Conservation (phyloP, 2,113 vertebrate species). For the Chunga burmeisteri region DNA sequence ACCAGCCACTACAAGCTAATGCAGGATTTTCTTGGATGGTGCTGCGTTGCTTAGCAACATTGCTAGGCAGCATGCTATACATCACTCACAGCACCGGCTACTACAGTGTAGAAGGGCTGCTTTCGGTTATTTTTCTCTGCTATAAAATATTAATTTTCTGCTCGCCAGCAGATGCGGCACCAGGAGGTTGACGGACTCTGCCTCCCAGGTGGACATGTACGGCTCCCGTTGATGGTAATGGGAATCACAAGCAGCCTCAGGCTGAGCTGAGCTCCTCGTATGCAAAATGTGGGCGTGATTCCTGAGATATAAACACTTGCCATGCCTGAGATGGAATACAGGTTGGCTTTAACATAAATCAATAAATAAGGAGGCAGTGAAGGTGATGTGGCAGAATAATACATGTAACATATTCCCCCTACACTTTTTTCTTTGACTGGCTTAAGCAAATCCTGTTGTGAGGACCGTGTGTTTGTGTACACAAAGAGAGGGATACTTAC, state of each 20-base stretch:
- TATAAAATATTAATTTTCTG: constrained; percentile 20
- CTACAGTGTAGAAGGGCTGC: background rate
- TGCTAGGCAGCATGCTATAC: constrained; percentile 64
- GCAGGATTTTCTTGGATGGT: constrained; percentile 68
- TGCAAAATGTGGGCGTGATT: background rate
- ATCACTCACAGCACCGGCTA: constrained; percentile 18
- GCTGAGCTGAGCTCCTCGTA: background rate
- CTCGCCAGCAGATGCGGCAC: background rate
- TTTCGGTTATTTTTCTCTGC: background rate
- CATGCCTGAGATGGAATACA: background rate
- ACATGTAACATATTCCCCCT: background rate
- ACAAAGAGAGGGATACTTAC: background rate
- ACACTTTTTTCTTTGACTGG: background rate
- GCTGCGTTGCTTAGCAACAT: constrained; percentile 77
- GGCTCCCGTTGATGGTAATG: background rate
- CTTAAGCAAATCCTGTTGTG: background rate
- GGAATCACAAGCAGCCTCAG: background rate
- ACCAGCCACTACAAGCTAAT: constrained; percentile 40
- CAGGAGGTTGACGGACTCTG: background rate
- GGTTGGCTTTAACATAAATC: background rate
- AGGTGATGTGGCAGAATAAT: background rate
- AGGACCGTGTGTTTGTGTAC: accelerated
- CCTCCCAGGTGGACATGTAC: background rate
- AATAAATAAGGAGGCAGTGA: background rate
- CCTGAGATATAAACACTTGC: background rate